A percentile compares a stretch with the other conserved stretches of the same genome.
Conservation (phyloP, 2,888 invertebrate species). For the Agrilus mali region DNA sequence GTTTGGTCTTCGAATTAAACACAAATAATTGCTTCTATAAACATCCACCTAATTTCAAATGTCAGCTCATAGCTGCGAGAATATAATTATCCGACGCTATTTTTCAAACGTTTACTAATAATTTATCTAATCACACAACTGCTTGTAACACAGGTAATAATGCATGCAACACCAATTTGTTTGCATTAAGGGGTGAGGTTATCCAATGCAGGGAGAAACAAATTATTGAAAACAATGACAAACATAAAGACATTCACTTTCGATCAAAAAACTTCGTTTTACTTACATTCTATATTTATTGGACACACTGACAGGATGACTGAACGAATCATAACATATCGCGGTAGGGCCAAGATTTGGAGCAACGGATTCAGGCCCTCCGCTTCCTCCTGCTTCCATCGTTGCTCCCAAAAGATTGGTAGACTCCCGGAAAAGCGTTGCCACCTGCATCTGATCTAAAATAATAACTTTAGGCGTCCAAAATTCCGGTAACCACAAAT, state of each 20-base stretch:
- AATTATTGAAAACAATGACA: slow-evolving; percentile 2
- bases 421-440: slow-evolving; percentile 54
- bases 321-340: slow-evolving; percentile 28
- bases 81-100: too few species aligned
- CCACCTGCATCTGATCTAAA: slow-evolving; percentile 44
- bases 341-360: slow-evolving; percentile 23
- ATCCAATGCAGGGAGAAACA: slow-evolving; percentile 1
- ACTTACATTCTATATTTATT: slow-evolving; percentile 37
- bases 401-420: slow-evolving; percentile 52
- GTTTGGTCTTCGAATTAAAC: too few species aligned
- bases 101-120: too few species aligned
- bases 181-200: background rate
- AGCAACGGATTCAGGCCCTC: slow-evolving; percentile 24
- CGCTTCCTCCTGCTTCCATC: slow-evolving; percentile 41
- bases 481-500: background rate
- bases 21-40: too few species aligned
- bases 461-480: too few species aligned
- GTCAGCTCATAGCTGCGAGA: too few species aligned
- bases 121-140: too few species aligned
- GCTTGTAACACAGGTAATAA: too few species aligned
- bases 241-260: slow-evolving; percentile 2
- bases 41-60: too few species aligned
- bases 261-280: slow-evolving; percentile 11
- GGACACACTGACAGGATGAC: slow-evolving; percentile 31
- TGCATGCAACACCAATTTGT: too few species aligned